Conservation (phyloP, 1,140 invertebrate species). For the Maconellicoccus hirsutus region DNA sequence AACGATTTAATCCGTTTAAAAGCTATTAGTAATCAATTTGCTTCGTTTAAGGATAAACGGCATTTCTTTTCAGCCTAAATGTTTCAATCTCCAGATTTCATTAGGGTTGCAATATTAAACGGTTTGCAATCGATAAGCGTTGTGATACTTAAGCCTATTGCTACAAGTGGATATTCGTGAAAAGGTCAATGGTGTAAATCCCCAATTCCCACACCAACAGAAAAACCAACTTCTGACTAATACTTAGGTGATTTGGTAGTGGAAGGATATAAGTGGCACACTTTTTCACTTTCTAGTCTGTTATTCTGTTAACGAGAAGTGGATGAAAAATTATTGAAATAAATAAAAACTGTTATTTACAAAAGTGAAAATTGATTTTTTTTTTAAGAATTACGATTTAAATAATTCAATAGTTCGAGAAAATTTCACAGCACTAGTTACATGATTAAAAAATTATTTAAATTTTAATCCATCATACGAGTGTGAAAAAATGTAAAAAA, state of each 20-base stretch:
- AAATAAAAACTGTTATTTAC: too few species aligned
- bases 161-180: not conserved
- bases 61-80: not conserved
- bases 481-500: too few species aligned
- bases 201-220: not conserved
- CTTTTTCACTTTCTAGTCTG: not conserved
- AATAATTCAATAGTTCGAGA: too few species aligned
- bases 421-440: too few species aligned
- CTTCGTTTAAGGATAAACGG: not conserved
- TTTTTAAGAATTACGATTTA: too few species aligned
- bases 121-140: not conserved
- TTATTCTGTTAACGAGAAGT: too few species aligned
- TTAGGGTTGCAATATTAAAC: not conserved
- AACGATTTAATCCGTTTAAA: not conserved
- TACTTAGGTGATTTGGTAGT: not conserved
- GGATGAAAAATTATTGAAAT: too few species aligned
- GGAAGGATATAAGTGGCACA: not conserved
- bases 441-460: too few species aligned
- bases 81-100: not conserved
- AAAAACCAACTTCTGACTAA: not conserved
- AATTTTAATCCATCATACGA: too few species aligned
- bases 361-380: too few species aligned
- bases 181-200: slow-evolving; percentile 8
- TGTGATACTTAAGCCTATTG: not conserved
- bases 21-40: not conserved